Conservation (phyloP, 2,113 vertebrate species). For the Peucedramus taeniatus region DNA sequence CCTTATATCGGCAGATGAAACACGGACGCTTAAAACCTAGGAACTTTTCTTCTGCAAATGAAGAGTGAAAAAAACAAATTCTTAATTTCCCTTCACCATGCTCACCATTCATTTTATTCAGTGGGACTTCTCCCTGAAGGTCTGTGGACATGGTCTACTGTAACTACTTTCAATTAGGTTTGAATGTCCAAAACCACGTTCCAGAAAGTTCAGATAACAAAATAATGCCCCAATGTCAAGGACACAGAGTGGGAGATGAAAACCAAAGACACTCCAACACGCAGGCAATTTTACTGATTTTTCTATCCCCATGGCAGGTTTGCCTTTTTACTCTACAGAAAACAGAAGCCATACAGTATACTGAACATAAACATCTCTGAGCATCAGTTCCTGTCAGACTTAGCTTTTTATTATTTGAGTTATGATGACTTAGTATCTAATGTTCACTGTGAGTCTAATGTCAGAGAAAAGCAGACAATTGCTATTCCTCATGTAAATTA, state of each 20-base stretch:
- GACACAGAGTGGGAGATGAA: background rate
- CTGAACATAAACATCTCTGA: background rate
- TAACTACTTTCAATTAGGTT: background rate
- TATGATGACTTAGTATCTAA: background rate
- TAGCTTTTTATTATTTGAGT: background rate
- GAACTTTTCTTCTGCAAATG: background rate
- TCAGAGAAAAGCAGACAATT: background rate
- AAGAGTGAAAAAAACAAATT: background rate
- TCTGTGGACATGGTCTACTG: background rate
- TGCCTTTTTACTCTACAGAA: background rate
- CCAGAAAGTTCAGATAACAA: background rate
- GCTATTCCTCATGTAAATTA: background rate
- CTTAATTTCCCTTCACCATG: background rate
- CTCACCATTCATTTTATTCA: background rate
- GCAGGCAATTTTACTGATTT: background rate
- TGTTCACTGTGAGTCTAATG: background rate
- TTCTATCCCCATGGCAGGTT: background rate
- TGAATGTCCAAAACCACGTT: background rate
- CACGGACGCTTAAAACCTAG: background rate
- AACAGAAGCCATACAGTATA: background rate
- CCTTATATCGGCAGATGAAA: background rate
- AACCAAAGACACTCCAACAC: background rate
- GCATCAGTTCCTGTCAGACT: background rate
- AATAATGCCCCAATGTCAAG: fast-evolving
- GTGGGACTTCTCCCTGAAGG: background rate